Evolutionary conservation across 2,113 vertebrate species (phyloP).

Genomic region (Chaenocephalus aceratus): DNA sequence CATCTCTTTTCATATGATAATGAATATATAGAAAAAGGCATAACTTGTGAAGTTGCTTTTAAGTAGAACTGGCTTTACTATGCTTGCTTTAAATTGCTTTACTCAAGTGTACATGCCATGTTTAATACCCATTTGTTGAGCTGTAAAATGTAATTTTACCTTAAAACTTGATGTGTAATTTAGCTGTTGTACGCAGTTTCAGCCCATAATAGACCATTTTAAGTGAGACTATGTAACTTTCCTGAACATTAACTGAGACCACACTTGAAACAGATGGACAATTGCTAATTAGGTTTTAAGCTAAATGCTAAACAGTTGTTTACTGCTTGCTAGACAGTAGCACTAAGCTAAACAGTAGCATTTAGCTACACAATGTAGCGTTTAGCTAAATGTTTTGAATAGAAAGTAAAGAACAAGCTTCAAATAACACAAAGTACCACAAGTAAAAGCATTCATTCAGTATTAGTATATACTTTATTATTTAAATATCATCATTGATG

Average conservation of each 20-base stretch:
- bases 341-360: neutral
- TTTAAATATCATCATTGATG: no score
- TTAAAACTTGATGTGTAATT: neutral
- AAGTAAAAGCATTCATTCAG: no score
- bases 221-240: neutral
- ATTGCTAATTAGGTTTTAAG: neutral
- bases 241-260: neutral
- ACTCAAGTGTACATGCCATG: neutral
- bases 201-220: neutral
- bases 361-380: neutral
- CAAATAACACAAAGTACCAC: no score
- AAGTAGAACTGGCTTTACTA: conserved; percentile 8
- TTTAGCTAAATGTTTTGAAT: no score
- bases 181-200: neutral
- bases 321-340: neutral
- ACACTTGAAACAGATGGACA: neutral
- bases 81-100: neutral
- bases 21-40: conserved; percentile 3
- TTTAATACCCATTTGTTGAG: conserved; percentile 1
- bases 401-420: no score
- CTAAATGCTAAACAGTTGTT: neutral
- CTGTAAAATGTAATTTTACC: neutral
- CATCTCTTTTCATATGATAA: neutral
- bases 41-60: neutral
- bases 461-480: no score